phyloP scores from a whole-genome alignment of 2,797 vertebrate genomes.

The Orestias chungarensis region DNA sequence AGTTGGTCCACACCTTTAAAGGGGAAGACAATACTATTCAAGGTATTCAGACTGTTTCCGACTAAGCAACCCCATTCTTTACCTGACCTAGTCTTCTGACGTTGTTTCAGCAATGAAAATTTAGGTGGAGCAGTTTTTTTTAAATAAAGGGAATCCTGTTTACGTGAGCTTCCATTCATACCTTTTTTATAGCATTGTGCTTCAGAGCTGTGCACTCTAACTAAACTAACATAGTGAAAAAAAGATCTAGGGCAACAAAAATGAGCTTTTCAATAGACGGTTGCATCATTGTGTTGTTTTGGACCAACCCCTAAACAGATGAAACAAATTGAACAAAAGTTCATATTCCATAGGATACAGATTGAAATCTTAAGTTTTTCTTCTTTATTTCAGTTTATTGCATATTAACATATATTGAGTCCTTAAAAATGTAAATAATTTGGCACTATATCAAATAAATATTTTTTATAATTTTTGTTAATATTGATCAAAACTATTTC shows the following conservation, averaged over 20 bases:
- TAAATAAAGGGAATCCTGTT: conserved; percentile 17
- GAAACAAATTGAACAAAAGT: neutral
- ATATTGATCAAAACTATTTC: neutral
- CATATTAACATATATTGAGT: no score
- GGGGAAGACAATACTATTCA: conserved; percentile 53
- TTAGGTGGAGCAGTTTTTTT: conserved; percentile 2
- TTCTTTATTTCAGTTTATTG: neutral
- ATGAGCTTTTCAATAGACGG: neutral
- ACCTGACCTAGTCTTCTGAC: conserved; percentile 11
- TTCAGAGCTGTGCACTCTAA: neutral
- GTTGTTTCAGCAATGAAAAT: conserved; percentile 20
- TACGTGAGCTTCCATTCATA: neutral
- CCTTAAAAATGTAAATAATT: no score
- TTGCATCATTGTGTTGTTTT: conserved; percentile 1
- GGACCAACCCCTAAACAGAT: neutral
- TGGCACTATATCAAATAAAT: no score
- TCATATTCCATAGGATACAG: neutral
- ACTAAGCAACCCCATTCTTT: conserved; percentile 22
- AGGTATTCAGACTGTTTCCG: conserved; percentile 44
- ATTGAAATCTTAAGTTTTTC: neutral
- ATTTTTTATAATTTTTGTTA: no score
- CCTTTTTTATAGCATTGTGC: neutral
- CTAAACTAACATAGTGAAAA: conserved; percentile 8
- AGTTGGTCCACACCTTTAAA: conserved; percentile 68
- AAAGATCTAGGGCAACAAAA: neutral